phyloP scores from a whole-genome alignment of 2,888 invertebrate species.

The Tortrix viridana region DNA sequence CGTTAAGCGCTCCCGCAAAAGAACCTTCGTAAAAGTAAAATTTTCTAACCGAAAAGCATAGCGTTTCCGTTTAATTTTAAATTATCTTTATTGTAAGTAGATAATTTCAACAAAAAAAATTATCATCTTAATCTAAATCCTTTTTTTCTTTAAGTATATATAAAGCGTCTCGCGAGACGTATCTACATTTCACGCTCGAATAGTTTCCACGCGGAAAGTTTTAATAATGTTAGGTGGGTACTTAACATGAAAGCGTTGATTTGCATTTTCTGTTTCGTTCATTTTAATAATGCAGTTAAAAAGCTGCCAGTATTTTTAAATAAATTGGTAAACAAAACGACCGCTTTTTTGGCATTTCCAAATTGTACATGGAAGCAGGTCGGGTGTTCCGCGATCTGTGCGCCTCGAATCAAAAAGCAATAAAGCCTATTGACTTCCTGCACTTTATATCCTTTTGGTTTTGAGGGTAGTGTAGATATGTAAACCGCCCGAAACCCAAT shows the following conservation, averaged over 20 bases:
- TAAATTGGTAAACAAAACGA: too few species aligned
- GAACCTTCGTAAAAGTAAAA: conserved; percentile 7
- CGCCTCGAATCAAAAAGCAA: too few species aligned
- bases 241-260: neutral
- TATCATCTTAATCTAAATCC: too few species aligned
- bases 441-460: conserved; percentile 44
- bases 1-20: conserved; percentile 9
- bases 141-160: neutral
- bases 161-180: too few species aligned
- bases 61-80: too few species aligned
- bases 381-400: conserved; percentile 44
- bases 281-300: neutral
- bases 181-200: neutral
- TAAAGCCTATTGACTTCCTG: too few species aligned
- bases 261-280: neutral
- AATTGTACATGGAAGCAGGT: conserved; percentile 22
- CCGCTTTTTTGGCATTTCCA: conserved; percentile 1
- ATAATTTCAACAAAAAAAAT: too few species aligned
- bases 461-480: conserved; percentile 50
- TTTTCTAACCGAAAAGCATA: conserved; percentile 1
- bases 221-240: neutral
- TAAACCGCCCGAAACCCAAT: conserved; percentile 56
- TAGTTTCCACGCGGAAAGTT: neutral
- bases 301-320: too few species aligned
- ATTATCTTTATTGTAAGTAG: too few species aligned